phyloP scores from a whole-genome alignment of 2,113 vertebrate genomes.

The Oncorhynchus keta region DNA sequence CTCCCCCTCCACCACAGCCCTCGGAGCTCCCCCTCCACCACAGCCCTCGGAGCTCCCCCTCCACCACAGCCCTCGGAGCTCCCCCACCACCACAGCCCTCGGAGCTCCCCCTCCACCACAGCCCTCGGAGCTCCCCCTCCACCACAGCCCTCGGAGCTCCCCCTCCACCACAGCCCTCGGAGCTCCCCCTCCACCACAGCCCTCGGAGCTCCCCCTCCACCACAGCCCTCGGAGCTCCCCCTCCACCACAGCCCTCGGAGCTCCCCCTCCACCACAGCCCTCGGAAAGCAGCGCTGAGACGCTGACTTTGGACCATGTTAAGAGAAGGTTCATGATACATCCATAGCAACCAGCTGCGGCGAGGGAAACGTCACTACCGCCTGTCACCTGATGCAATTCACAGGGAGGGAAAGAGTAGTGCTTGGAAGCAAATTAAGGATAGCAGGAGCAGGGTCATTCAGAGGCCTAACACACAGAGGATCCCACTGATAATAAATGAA shows the following conservation, averaged over 20 bases:
- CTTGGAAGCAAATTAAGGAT: not conserved
- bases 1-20: not conserved
- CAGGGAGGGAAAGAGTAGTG: not conserved
- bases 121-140: not conserved
- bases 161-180: not conserved
- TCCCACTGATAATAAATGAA: slow-evolving; percentile 12
- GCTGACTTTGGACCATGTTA: slow-evolving; percentile 44
- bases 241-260: not conserved
- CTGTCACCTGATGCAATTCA: slow-evolving; percentile 42
- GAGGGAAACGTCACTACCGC: not conserved
- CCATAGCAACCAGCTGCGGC: slow-evolving; percentile 32
- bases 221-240: not conserved
- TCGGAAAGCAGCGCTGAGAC: not conserved
- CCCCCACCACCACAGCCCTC: not conserved
- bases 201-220: not conserved
- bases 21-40: too few relatives aligned
- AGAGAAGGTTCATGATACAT: slow-evolving; percentile 62
- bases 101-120: not conserved
- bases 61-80: too few relatives aligned
- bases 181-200: not conserved
- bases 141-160: not conserved
- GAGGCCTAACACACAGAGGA: slow-evolving; percentile 24
- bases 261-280: not conserved
- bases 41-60: too few relatives aligned
- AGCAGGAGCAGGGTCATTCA: slow-evolving; percentile 7